phyloP scores from a whole-genome alignment of 2,797 vertebrate genomes.

The Phrynocephalus vlangalii region DNA sequence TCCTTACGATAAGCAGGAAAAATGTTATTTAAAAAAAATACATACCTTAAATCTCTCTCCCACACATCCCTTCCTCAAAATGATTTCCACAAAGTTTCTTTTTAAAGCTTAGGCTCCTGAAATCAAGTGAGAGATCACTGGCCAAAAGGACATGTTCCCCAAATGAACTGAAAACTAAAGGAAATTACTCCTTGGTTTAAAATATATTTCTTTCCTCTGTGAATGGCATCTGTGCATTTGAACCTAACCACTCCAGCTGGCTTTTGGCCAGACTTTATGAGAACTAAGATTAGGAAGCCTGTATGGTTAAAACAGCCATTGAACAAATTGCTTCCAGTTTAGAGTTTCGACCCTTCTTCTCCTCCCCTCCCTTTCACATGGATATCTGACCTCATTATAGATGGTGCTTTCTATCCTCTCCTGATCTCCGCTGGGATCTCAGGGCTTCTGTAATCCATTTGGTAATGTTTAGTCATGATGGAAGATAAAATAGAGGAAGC shows the following conservation, averaged over 20 bases:
- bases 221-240: constrained; percentile 82
- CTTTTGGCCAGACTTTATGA: constrained; percentile 81
- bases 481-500: constrained; percentile 22
- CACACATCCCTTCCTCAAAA: constrained; percentile 55
- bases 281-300: constrained; percentile 79
- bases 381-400: constrained; percentile 54
- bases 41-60: constrained; percentile 51
- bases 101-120: constrained; percentile 77
- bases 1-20: constrained; percentile 80
- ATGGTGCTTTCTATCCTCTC: constrained; percentile 38
- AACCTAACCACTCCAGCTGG: constrained; percentile 76
- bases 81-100: constrained; percentile 74
- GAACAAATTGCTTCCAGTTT: constrained; percentile 79
- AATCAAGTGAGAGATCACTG: constrained; percentile 84
- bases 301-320: constrained; percentile 71
- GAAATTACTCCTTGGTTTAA: constrained; percentile 89
- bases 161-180: constrained; percentile 83
- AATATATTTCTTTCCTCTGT: constrained; percentile 87
- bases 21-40: constrained; percentile 63
- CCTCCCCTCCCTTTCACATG: neutral
- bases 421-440: constrained; percentile 27
- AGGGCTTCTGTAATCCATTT: constrained; percentile 47
- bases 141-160: constrained; percentile 84
- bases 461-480: constrained; percentile 38
- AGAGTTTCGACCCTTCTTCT: constrained; percentile 67